These are phyloP conservation scores for Steinernema carpocapsae DNA, from an alignment of 2,888 invertebrate genomes.

Conservation along the genomic window DNA sequence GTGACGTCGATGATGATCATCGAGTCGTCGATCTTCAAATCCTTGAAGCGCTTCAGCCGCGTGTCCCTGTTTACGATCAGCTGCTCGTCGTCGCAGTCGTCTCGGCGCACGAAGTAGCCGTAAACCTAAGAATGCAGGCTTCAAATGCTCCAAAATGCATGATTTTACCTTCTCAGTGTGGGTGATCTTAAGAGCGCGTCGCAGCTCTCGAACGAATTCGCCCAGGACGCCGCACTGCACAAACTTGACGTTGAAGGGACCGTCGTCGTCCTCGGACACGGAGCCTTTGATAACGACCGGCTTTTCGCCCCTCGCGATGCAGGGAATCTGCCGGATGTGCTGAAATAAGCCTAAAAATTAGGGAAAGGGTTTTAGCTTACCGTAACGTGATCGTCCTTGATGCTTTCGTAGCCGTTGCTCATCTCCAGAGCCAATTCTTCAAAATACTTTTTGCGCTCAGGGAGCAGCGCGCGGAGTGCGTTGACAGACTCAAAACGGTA, in stretches of 20 bases:
- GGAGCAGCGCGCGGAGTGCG: slow-evolving; percentile 52
- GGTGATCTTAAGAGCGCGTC: slow-evolving; percentile 53
- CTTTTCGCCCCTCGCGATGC: background rate
- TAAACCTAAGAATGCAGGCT: slow-evolving; percentile 47
- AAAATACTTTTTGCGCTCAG: slow-evolving; percentile 54
- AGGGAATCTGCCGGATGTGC: slow-evolving; percentile 29
- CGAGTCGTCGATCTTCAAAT: slow-evolving; percentile 47
- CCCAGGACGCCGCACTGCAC: slow-evolving; percentile 51
- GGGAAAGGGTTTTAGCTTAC: slow-evolving; percentile 29
- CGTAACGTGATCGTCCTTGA: slow-evolving; percentile 52
- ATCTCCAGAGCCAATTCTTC: slow-evolving; percentile 52
- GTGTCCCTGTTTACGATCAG: slow-evolving; percentile 47
- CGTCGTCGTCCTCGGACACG: slow-evolving; percentile 55
- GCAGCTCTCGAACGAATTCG: slow-evolving; percentile 54
- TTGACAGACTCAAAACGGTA: slow-evolving; percentile 56
- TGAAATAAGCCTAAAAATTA: slow-evolving; percentile 8
- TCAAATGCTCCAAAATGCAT: background rate
- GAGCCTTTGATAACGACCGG: slow-evolving; percentile 37
- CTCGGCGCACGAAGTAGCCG: slow-evolving; percentile 53
- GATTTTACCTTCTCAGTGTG: slow-evolving; percentile 51
- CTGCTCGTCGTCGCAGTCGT: slow-evolving; percentile 45
- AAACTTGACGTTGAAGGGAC: slow-evolving; percentile 48
- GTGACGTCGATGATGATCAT: slow-evolving; percentile 54
- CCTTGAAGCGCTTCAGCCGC: slow-evolving; percentile 36
- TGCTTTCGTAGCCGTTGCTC: slow-evolving; percentile 54